These are phyloP conservation scores for Sebastes trivittatus DNA, from an alignment of 2,797 vertebrate genomes.

Conservation along the genomic window DNA sequence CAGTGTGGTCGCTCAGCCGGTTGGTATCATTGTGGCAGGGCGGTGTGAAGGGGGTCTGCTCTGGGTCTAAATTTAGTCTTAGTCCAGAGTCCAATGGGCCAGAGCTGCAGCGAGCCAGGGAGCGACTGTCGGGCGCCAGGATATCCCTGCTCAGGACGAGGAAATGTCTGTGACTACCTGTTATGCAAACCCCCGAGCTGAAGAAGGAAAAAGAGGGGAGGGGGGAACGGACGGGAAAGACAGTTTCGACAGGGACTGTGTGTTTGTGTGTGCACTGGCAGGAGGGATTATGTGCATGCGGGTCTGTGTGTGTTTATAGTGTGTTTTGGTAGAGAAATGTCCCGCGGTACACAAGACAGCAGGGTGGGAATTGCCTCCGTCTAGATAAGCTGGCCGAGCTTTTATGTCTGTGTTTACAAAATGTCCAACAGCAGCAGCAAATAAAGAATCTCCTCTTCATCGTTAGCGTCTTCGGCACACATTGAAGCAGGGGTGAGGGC, in stretches of 20 bases:
- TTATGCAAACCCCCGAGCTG: conserved; percentile 91
- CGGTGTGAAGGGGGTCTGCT: conserved; percentile 56
- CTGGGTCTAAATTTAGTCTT: conserved; percentile 93
- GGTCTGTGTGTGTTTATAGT: conserved; percentile 49
- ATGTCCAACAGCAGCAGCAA: conserved; percentile 57
- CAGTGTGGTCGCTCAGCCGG: conserved; percentile 28
- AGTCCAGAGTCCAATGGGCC: conserved; percentile 65
- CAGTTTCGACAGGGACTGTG: conserved; percentile 69
- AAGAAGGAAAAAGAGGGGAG: conserved; percentile 76
- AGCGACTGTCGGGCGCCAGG: conserved; percentile 99
- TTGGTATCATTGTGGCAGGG: conserved; percentile 55
- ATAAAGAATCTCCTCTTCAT: conserved; percentile 54
- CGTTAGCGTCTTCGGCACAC: conserved; percentile 29
- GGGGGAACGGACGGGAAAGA: conserved; percentile 71
- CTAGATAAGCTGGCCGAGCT: conserved; percentile 70
- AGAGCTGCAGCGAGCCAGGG: conserved; percentile 86
- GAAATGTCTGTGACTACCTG: conserved; percentile 99
- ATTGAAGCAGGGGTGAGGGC: conserved; percentile 21
- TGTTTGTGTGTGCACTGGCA: conserved; percentile 64
- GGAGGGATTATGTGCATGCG: conserved; percentile 46
- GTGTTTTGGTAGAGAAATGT: conserved; percentile 51
- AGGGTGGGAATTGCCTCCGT: conserved; percentile 68
- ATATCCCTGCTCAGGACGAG: conserved; percentile 99
- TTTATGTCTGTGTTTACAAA: conserved; percentile 75
- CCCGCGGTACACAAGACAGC: conserved; percentile 56